Percentiles rank a stretch among this genome's conserved stretches.
Conservation (phyloP, 2,888 invertebrate species). For the Rhingia campestris region DNA sequence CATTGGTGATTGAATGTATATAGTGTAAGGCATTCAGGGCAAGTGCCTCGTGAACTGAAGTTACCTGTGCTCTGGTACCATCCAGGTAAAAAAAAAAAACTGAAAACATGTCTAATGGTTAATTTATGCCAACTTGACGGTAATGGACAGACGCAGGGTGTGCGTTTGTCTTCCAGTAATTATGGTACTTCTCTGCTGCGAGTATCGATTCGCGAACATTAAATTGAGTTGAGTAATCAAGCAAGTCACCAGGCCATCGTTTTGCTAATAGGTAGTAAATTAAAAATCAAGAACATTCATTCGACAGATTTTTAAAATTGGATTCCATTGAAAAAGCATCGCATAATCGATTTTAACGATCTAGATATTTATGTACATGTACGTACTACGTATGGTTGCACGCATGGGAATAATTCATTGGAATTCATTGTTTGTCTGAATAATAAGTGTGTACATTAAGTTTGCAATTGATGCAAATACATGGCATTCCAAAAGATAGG, state of each 20-base stretch:
- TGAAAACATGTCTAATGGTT: conserved; percentile 34
- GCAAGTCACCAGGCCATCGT: not conserved
- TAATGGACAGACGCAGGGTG: not conserved
- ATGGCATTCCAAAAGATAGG: too few relatives aligned
- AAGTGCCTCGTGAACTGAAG: conserved; percentile 58
- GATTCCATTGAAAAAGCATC: not conserved
- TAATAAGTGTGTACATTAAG: too few relatives aligned
- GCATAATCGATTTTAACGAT: too few relatives aligned
- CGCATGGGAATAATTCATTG: not conserved
- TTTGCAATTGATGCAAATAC: too few relatives aligned
- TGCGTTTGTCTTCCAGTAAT: not conserved
- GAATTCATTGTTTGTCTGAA: not conserved
- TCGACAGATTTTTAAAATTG: not conserved
- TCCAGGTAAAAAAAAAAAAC: conserved; percentile 34
- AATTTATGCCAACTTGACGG: conserved; percentile 49
- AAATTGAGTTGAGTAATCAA: conserved; percentile 16
- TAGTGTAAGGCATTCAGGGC: conserved; percentile 50
- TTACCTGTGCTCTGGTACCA: conserved; percentile 55
- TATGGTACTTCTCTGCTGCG: not conserved
- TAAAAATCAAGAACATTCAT: too few relatives aligned
- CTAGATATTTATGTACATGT: too few relatives aligned
- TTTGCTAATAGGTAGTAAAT: not conserved
- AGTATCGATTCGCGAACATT: conserved; percentile 17
- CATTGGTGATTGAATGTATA: conserved; percentile 64
- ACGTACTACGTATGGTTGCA: not conserved